Percentiles rank a stretch among this genome's conserved stretches.
These are phyloP conservation scores for Apolygus lucorum DNA, from an alignment of 1,140 invertebrate species.

Conservation along the genomic window DNA sequence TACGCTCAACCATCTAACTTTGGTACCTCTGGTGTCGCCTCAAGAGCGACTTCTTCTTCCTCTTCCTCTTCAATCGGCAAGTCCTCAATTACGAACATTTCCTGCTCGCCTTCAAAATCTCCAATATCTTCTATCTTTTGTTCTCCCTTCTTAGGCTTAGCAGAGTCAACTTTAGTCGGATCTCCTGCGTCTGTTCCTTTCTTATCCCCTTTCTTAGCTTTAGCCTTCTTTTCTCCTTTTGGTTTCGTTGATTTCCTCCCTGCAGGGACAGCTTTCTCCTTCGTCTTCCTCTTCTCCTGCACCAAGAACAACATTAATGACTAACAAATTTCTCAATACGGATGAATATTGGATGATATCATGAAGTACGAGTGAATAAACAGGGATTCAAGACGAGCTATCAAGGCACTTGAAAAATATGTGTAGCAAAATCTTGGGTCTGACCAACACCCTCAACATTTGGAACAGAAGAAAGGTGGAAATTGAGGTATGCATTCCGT, in stretches of 20 bases:
- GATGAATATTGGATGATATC: too few species aligned
- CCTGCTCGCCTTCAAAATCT: constrained; percentile 4
- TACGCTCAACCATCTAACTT: too few species aligned
- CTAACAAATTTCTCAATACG: too few species aligned
- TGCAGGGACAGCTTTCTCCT: neutral
- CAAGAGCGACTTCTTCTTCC: constrained; percentile 18
- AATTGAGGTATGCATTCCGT: too few species aligned
- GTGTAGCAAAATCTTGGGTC: too few species aligned
- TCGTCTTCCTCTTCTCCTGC: too few species aligned
- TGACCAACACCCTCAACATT: too few species aligned
- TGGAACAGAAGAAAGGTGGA: too few species aligned
- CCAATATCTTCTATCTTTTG: neutral
- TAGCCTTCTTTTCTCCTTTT: neutral
- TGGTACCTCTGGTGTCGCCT: constrained; percentile 4
- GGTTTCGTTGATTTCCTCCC: neutral
- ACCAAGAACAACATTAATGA: too few species aligned
- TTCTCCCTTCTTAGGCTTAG: constrained; percentile 5
- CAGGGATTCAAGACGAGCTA: too few species aligned
- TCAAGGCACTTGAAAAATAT: too few species aligned
- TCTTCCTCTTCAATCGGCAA: constrained; percentile 13
- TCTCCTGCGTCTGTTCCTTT: neutral
- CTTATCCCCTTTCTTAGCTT: neutral
- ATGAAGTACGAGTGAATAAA: too few species aligned
- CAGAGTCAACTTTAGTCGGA: neutral
- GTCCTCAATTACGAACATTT: neutral